Percentiles rank a stretch among this genome's conserved stretches.
These are phyloP conservation scores for Sycophaga agraensis DNA, from an alignment of 1,140 invertebrate genomes.

Conservation along the genomic window DNA sequence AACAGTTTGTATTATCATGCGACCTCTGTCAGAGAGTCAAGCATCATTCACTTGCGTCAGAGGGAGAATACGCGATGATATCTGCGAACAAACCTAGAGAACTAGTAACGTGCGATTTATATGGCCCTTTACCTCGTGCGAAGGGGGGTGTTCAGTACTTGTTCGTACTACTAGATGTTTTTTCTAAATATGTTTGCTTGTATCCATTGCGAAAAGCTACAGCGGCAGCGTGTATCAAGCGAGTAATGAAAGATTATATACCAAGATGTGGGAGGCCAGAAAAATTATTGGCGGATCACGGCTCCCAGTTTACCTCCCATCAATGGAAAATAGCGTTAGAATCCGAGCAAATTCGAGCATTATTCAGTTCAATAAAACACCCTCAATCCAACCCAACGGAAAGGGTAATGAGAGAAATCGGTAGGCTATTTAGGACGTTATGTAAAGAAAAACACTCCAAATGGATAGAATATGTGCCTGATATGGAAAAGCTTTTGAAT, in stretches of 20 bases:
- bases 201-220: background rate
- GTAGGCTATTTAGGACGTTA: conserved; percentile 1
- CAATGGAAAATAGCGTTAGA: conserved; percentile 19
- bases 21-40: conserved; percentile 12
- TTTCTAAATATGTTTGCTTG: conserved; percentile 16
- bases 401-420: conserved; percentile 8
- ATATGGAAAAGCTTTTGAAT: conserved; percentile 31
- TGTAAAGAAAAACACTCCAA: conserved; percentile 1
- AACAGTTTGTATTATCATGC: background rate
- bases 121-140: conserved; percentile 6
- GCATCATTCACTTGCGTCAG: background rate
- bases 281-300: conserved; percentile 23
- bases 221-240: background rate
- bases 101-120: too few relatives aligned
- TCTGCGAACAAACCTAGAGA: too few relatives aligned
- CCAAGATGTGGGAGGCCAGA: background rate
- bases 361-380: conserved; percentile 30
- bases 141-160: background rate
- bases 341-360: conserved; percentile 20
- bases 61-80: conserved; percentile 12
- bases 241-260: background rate
- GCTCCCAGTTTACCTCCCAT: conserved; percentile 25
- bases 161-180: conserved; percentile 11
- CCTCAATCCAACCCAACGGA: background rate
- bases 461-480: conserved; percentile 22